A percentile compares a stretch with the other conserved stretches of the same genome.
Conservation (phyloP, 2,113 vertebrate species). For the Sebastes schlegelii region DNA sequence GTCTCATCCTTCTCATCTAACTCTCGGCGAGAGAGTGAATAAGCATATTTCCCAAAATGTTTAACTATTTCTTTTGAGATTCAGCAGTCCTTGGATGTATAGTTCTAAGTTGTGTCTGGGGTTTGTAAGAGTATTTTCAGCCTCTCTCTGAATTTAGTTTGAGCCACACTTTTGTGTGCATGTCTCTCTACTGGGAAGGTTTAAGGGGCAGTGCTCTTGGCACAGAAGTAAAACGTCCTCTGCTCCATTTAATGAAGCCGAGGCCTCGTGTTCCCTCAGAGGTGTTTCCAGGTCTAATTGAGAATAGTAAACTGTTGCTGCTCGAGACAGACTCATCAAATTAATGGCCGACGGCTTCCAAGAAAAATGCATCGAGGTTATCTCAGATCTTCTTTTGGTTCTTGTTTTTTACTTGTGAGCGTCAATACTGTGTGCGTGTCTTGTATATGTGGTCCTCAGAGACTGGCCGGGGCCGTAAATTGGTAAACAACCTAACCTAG, state of each 20-base stretch:
- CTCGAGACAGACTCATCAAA: conserved; percentile 44
- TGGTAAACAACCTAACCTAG: conserved; percentile 67
- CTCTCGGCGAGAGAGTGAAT: no score
- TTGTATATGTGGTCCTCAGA: conserved; percentile 42
- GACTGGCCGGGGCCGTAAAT: conserved; percentile 29
- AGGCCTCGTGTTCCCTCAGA: conserved; percentile 58
- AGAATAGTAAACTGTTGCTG: conserved; percentile 60
- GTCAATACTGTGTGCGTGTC: conserved; percentile 35
- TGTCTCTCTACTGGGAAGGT: conserved; percentile 56
- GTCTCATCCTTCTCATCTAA: no score
- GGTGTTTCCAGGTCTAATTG: conserved; percentile 65
- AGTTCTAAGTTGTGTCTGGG: neutral
- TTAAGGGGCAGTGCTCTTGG: conserved; percentile 53
- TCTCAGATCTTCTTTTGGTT: conserved; percentile 39
- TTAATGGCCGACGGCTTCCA: conserved; percentile 37
- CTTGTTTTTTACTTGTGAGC: conserved; percentile 15
- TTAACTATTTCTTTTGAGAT: neutral
- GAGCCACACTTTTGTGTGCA: conserved; percentile 25
- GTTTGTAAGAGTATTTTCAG: conserved; percentile 21
- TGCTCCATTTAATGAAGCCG: conserved; percentile 73
- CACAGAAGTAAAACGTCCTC: conserved; percentile 62
- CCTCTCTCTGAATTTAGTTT: conserved; percentile 40
- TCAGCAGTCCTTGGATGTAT: conserved; percentile 10
- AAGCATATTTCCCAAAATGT: neutral
- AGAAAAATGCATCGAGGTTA: conserved; percentile 37